These are phyloP conservation scores for Eubasilissa splendida DNA, from an alignment of 2,888 invertebrate genomes.

Conservation along the genomic window DNA sequence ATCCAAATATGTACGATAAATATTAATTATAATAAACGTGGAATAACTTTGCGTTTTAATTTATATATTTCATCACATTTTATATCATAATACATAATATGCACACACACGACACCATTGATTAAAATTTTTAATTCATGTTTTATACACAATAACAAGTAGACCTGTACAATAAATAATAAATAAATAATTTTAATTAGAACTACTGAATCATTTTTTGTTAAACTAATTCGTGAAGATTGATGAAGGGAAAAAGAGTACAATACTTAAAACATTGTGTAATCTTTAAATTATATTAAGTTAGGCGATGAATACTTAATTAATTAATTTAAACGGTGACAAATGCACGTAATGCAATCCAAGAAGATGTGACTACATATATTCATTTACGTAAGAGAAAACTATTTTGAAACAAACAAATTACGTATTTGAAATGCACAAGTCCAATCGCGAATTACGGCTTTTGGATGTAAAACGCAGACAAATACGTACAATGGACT, in stretches of 20 bases:
- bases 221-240: no score
- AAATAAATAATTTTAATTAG: background rate
- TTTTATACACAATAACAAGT: background rate
- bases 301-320: background rate
- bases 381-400: background rate
- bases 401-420: background rate
- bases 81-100: no score
- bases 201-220: no score
- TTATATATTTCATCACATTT: background rate
- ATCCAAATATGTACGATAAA: constrained; percentile 2
- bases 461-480: no score
- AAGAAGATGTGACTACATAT: background rate
- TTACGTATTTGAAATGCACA: background rate
- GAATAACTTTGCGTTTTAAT: constrained; percentile 13
- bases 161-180: background rate
- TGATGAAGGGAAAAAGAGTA: no score
- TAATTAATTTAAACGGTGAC: background rate
- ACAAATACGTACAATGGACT: no score
- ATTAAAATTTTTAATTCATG: no score
- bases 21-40: background rate
- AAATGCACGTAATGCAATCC: constrained; percentile 5
- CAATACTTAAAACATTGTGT: no score
- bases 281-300: no score
- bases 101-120: no score
- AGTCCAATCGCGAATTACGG: no score